Evolutionary conservation across 2,888 invertebrate species (phyloP).

Genomic region (Parochlus steinenii): DNA sequence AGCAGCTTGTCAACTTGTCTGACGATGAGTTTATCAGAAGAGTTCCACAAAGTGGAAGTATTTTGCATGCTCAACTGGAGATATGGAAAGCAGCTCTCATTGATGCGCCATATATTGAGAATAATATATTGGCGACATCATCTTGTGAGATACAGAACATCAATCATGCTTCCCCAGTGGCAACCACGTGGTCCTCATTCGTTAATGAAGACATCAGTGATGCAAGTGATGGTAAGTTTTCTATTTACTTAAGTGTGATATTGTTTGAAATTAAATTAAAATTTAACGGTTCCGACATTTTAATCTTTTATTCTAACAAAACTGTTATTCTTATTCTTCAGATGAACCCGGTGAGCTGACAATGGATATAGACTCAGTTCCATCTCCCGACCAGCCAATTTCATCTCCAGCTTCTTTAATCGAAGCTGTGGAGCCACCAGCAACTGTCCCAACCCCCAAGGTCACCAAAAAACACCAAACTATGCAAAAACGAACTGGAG

Average conservation of each 20-base stretch:
- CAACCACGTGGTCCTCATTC: constrained; percentile 31
- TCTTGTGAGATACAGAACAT: no score
- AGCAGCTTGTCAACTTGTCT: constrained; percentile 53
- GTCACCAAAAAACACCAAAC: constrained; percentile 10
- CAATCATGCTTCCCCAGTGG: constrained; percentile 20
- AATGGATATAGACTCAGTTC: constrained; percentile 14
- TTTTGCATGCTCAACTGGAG: constrained; percentile 72
- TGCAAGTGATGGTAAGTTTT: constrained; percentile 23
- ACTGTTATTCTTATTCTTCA: no score
- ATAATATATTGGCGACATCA: constrained; percentile 23
- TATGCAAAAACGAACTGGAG: constrained; percentile 11
- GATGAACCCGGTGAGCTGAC: constrained; percentile 33
- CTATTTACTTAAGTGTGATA: no score
- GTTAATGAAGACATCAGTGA: constrained; percentile 28
- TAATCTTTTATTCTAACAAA: no score
- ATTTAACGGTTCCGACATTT: neutral
- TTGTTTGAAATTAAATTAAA: neutral
- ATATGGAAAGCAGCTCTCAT: constrained; percentile 76
- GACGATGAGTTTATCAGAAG: constrained; percentile 75
- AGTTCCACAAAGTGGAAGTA: constrained; percentile 73
- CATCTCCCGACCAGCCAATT: constrained; percentile 14
- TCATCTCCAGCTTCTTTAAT: constrained; percentile 16
- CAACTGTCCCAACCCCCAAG: constrained; percentile 19
- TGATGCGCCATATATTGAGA: constrained; percentile 31
- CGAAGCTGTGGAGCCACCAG: constrained; percentile 24